Evolutionary conservation across 2,888 invertebrate genomes (phyloP), one percentile per base, ranked within the genome.

Genomic region (Strigamia maritima): DNA sequence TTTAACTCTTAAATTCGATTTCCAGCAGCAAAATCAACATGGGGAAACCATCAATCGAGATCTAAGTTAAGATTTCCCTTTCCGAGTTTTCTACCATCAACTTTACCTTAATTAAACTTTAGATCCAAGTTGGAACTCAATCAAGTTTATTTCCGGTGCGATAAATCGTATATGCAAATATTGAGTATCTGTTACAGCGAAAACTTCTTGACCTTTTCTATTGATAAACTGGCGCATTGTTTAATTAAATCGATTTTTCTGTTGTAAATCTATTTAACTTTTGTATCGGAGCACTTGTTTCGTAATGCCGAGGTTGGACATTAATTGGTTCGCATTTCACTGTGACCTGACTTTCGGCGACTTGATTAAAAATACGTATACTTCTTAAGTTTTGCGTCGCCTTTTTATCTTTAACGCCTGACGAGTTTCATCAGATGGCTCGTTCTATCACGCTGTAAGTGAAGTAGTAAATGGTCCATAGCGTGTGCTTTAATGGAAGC

Each of bases 301-400:
- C 28, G 70, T 28, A 12, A 26, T 28, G 28, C 24, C 70, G 26
- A 6, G 70, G 70, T 65, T 65, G 60, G 14, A 2, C 22, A 4
- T 12, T 70, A 70, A 70, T 70, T 70, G 70, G 16, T 70, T 70
- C 70, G 24, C 70, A 16, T 70, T 70, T 70, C 70, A 70, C 70
- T 28, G 14, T 70, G 70, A 70, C 70, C 70, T 70, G 70, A n/a
- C 70, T 70, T 26, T 3, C 26, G 24, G 24, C 24, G 70, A 70
- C 70, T 70, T 70, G 26, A 70, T 70, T 70, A 70, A 70, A 35
- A 70, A 70, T 70, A 70, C 70, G 70, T 28, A n/a, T n/a, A 70
- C 70, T 24, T 28, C 70, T 70, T 70, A 28, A 70, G 70, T 26
- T 70, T 70, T 70, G 10, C 16, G 70, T 70, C 70, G 2, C 8